These are phyloP conservation scores for Araneus ventricosus DNA, from an alignment of 1,140 invertebrate species.

Conservation along the genomic window DNA sequence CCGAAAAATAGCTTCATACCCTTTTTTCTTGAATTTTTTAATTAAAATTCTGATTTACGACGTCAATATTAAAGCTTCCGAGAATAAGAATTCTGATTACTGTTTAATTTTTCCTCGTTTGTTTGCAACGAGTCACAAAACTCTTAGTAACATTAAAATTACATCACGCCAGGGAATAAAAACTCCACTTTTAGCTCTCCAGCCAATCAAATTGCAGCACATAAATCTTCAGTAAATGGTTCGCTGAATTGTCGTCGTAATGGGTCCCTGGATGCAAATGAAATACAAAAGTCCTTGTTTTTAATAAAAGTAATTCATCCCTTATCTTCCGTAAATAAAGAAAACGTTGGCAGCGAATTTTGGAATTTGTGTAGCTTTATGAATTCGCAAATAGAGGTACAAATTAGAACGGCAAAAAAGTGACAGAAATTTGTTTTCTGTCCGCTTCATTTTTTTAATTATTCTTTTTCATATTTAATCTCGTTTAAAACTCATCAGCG, in stretches of 20 bases:
- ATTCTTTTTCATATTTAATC: no score
- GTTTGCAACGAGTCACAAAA: not conserved
- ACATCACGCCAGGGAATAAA: slow-evolving; percentile 20
- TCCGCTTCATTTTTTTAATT: no score
- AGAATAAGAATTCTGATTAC: slow-evolving; percentile 23
- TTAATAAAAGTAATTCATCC: slow-evolving; percentile 35
- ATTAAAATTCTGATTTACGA: not conserved
- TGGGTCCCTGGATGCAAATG: slow-evolving; percentile 25
- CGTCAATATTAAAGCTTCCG: not conserved
- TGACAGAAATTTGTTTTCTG: no score
- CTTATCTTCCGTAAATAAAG: not conserved
- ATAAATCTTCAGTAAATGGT: slow-evolving; percentile 18
- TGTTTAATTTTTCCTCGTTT: slow-evolving; percentile 8
- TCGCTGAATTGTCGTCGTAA: slow-evolving; percentile 21
- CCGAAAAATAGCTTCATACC: not conserved
- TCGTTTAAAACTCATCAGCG: no score
- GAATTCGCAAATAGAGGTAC: not conserved
- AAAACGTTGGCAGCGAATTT: not conserved
- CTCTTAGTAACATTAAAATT: slow-evolving; percentile 7
- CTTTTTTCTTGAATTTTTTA: not conserved
- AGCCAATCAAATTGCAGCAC: not conserved
- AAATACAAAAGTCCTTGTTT: slow-evolving; percentile 18
- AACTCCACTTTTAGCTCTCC: not conserved
- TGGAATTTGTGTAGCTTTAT: not conserved
- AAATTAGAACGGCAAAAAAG: not conserved